Evolutionary conservation across 2,888 invertebrate genomes (phyloP), one percentile per base, ranked within the genome.

Genomic region (Agrochola litura): DNA sequence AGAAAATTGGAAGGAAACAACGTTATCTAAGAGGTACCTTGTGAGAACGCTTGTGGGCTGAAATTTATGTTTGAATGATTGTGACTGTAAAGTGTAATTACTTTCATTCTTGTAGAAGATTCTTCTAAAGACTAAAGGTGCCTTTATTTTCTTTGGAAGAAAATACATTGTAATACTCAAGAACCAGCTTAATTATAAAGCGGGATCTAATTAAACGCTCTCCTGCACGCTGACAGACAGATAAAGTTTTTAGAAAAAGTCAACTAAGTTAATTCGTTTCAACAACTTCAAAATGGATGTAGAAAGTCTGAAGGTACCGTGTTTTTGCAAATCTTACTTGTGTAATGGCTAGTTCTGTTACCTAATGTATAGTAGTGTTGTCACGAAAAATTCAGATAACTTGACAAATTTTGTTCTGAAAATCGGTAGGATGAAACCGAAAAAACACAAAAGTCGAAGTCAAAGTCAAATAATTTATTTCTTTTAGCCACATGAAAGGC

Each of bases 181-280:
- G 58, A 81, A 81, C 67, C 41, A 66, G 77, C 65, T 79, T 77
- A 82, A 81, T 86, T 88, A 88, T 81, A 78, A 77, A 76, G 25
- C 68, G 65, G 56, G 77, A 76, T 88, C 76, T 86, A 87, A 88
- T 87, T 84, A 88, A 87, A 69, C 77, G 77, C 77, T 83, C 79
- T 76, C 73, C 58, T 83, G 86, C 76, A 30, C 80, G 73, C 87
- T 88, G 81, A 84, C 79, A 80, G 88, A 84, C 75, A 78, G 73
- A 86, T 80, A 79, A 77, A 84, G 72, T 71, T 81, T 80, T 60
- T 77, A 72, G 66, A 79, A 81, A 79, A 82, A 83, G 81, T 74
- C 66, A 81, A 79, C 77, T 37, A 76, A 77, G 81, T 80, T 78
- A 79, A 80, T 83, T 84, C 63, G 69, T 75, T 77, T 49, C 30